Base-by-base conservation (phyloP, 2,888 invertebrate genomes). In the Herminia tarsipennalis region DNA sequence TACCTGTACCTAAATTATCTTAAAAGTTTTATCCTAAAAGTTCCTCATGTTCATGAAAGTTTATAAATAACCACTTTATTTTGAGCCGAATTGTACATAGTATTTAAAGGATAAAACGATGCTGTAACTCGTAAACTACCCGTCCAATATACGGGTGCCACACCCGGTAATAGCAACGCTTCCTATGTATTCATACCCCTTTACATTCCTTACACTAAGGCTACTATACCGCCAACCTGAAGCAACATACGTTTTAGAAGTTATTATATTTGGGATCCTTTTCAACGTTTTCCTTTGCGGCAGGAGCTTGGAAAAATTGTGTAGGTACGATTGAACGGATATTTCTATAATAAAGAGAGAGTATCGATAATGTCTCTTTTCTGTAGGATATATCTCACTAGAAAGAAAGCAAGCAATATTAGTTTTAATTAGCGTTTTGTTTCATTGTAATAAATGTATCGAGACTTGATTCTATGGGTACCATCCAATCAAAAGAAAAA, bases 221-320 rank as follows among this genome's bases (percentile, higher is more conserved):
- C 28, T 32, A 10, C n/a, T n/a, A n/a, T n/a, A n/a, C n/a, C 10
- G 8, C 9, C 12, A 14, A 34, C 34, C 18, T 28, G 28, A 6
- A 39, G 17, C 29, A 18, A 29, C 24, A 43, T 43, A 36, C 29
- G 17, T 24, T 35, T 25, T 36, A 36, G 9, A 30, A 43, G 28
- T 42, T 42, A 27, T 42, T 35, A 42, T 35, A 34, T 29, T 20
- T 24, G 24, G 10, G 22, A 25, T 25, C 20, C 25, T 14, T 42
- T 42, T 42, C 35, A 42, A 9, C 39, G 13, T 13, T 18, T 29
- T 36, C 29, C 14, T 38, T 38, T 29, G 9, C 20, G n/a, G 4
- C 4, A 6, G 21, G 16, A 16, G 4, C 20, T 22, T 21, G 17
- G 16, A 3, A 16, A 17, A 17, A 8, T 30, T 16, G 13, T 29